Percentiles rank a stretch among this genome's conserved stretches.
These are phyloP conservation scores for Myotis brandtii DNA, from an alignment of 2,113 vertebrate species.

Conservation along the genomic window DNA sequence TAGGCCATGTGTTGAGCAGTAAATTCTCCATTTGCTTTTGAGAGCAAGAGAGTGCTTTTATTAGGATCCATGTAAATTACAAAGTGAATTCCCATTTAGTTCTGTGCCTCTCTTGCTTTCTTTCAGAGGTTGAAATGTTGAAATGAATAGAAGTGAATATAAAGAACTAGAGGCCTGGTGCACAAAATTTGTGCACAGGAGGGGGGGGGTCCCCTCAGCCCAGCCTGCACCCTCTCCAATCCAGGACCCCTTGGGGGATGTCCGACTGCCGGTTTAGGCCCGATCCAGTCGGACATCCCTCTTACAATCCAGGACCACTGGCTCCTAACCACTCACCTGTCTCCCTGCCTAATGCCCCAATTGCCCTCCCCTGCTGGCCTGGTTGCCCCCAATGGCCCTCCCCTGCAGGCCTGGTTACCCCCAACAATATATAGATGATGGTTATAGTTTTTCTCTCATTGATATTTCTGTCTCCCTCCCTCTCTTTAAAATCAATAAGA, in stretches of 20 bases:
- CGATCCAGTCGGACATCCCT: too few species aligned
- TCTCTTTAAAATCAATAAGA: background rate
- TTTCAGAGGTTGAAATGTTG: background rate
- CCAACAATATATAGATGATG: background rate
- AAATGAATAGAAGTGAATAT: background rate
- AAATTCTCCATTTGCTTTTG: conserved; percentile 32
- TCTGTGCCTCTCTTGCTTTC: background rate
- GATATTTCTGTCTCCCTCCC: background rate
- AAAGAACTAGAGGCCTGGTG: background rate
- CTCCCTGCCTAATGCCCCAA: too few species aligned
- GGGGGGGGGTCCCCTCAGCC: too few species aligned
- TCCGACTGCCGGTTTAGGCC: too few species aligned
- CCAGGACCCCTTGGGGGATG: too few species aligned
- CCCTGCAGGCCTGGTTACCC: too few species aligned
- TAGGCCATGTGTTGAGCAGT: background rate
- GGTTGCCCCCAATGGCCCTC: too few species aligned
- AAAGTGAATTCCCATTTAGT: background rate
- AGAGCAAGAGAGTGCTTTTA: background rate
- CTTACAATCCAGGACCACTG: too few species aligned
- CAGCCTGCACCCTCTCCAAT: too few species aligned
- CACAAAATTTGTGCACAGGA: too few species aligned
- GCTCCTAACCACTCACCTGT: too few species aligned
- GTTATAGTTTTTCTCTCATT: background rate
- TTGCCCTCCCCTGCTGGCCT: too few species aligned
- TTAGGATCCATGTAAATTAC: background rate